Evolutionary conservation across 2,888 invertebrate species (phyloP).

Genomic region (Aelia acuminata): DNA sequence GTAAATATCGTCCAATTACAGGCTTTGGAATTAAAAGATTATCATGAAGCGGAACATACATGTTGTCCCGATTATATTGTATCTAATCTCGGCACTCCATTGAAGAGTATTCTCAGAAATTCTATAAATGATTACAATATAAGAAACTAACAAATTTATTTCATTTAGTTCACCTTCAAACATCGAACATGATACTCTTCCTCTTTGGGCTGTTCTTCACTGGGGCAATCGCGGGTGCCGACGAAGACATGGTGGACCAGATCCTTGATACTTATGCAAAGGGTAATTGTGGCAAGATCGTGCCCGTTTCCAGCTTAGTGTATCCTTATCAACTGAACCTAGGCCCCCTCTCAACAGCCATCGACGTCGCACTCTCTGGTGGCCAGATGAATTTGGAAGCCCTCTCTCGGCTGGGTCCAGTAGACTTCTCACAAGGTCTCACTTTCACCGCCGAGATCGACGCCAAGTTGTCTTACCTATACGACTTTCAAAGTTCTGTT

Average conservation of each 20-base stretch:
- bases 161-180: not conserved
- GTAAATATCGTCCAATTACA: too few species aligned
- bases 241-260: not conserved
- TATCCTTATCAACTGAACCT: not conserved
- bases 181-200: not conserved
- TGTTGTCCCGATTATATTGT: not conserved
- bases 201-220: not conserved
- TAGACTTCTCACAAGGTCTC: not conserved
- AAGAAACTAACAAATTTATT: not conserved
- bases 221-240: not conserved
- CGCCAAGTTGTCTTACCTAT: not conserved
- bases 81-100: conserved; percentile 15
- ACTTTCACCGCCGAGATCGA: not conserved
- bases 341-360: not conserved
- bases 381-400: not conserved
- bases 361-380: not conserved
- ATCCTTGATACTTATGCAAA: not conserved
- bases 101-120: not conserved
- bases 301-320: not conserved
- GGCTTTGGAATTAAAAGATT: too few species aligned
- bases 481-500: not conserved
- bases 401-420: not conserved
- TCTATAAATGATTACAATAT: not conserved
- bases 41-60: not conserved
- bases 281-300: not conserved